A percentile compares a stretch with the other conserved stretches of the same genome.
phyloP scores from a whole-genome alignment of 2,113 vertebrate species.

The Australoheros scitulus region DNA sequence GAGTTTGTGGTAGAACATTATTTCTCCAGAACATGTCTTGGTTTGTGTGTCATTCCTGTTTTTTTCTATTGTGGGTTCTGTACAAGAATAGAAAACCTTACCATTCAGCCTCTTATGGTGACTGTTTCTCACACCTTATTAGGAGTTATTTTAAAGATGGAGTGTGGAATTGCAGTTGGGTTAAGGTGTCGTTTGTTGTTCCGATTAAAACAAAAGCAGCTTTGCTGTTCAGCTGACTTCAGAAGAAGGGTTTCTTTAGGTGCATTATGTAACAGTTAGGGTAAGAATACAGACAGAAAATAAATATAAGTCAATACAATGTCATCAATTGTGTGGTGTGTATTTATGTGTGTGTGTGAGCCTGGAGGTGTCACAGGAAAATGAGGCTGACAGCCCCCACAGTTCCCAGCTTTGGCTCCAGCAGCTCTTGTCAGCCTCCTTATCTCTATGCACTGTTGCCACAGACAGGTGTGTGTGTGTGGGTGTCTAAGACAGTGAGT shows the following conservation, averaged over 20 bases:
- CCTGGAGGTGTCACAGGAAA: conserved; percentile 53
- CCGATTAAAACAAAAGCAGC: neutral
- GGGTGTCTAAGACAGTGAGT: neutral
- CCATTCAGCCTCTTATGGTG: conserved; percentile 24
- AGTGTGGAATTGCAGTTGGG: conserved; percentile 17
- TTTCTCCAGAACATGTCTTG: neutral
- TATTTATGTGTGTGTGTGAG: conserved; percentile 1
- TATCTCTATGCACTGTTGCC: conserved; percentile 65
- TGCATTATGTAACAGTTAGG: neutral
- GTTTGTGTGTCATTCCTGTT: neutral
- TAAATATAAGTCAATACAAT: conserved; percentile 22
- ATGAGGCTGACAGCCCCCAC: conserved; percentile 64
- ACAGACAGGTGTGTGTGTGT: conserved; percentile 48
- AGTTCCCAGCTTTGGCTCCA: conserved; percentile 56
- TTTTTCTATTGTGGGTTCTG: conserved; percentile 33
- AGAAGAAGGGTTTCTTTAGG: neutral
- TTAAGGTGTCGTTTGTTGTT: neutral
- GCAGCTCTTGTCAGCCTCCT: conserved; percentile 66
- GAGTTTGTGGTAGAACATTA: neutral
- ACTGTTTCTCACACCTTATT: conserved; percentile 31
- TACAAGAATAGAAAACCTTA: conserved; percentile 47
- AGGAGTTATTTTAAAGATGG: conserved; percentile 45
- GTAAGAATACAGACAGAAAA: neutral
- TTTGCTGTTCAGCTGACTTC: neutral
- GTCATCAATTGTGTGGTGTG: conserved; percentile 4